Evolutionary conservation across 2,797 vertebrate genomes (phyloP).

Genomic region (Garrulus glandarius): DNA sequence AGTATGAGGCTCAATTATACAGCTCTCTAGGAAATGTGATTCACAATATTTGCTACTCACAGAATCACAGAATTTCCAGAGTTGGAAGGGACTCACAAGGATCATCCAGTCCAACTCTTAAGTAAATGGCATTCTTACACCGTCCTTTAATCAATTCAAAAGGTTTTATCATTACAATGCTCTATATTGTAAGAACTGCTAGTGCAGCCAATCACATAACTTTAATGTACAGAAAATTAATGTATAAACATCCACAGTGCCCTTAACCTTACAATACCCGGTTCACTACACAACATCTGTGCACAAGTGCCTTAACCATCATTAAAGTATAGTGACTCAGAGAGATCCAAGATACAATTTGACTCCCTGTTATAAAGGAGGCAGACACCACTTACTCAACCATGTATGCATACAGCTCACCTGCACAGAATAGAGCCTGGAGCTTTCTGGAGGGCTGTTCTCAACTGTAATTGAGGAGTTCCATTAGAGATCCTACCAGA

Average conservation of each 20-base stretch:
- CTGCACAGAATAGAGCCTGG: background rate
- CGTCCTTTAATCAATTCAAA: background rate
- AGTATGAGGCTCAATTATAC: background rate
- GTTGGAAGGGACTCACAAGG: background rate
- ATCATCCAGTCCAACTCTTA: background rate
- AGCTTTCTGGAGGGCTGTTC: background rate
- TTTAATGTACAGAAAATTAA: background rate
- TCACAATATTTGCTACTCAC: background rate
- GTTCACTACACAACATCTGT: background rate
- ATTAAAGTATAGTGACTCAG: background rate
- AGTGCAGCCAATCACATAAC: background rate
- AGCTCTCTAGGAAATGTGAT: background rate
- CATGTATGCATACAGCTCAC: background rate
- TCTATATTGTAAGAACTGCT: background rate
- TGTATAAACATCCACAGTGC: background rate
- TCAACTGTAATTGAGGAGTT: background rate
- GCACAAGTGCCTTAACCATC: background rate
- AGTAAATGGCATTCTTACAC: background rate
- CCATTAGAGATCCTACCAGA: background rate
- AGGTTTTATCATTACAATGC: background rate
- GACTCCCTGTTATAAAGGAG: background rate
- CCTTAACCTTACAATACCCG: background rate
- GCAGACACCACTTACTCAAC: background rate
- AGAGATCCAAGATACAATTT: background rate
- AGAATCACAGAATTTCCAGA: background rate